phyloP scores from a whole-genome alignment of 2,113 vertebrate genomes.

The Chunga burmeisteri region DNA sequence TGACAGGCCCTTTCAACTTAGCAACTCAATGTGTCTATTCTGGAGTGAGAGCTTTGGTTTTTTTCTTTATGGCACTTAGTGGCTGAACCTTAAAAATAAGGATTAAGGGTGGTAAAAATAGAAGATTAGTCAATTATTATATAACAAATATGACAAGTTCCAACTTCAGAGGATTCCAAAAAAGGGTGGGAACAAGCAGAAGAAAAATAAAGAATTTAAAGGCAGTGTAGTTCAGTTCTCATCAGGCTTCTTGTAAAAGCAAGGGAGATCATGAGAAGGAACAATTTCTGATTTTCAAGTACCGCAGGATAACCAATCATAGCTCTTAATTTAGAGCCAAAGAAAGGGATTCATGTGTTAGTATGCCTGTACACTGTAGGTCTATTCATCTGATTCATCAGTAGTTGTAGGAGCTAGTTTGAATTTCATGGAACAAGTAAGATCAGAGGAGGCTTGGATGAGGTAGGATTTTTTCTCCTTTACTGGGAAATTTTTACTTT shows the following conservation, averaged over 20 bases:
- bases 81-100: conserved; percentile 15
- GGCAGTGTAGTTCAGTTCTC: background rate
- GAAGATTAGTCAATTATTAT: conserved; percentile 7
- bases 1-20: background rate
- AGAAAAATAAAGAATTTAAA: background rate
- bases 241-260: background rate
- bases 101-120: background rate
- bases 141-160: background rate
- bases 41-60: background rate
- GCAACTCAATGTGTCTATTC: background rate
- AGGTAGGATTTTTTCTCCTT: background rate
- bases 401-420: background rate
- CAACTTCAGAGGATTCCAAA: background rate
- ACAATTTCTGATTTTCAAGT: background rate
- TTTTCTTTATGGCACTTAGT: background rate
- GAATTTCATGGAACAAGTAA: background rate
- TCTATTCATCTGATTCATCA: background rate
- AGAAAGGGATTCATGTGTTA: background rate
- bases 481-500: background rate
- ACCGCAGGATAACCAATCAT: background rate
- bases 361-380: background rate
- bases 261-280: background rate
- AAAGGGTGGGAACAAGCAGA: background rate
- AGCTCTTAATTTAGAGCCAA: background rate
- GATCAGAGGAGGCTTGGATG: background rate